Base-by-base conservation (phyloP, 2,888 invertebrate genomes). In the Xiphydria camelus region DNA sequence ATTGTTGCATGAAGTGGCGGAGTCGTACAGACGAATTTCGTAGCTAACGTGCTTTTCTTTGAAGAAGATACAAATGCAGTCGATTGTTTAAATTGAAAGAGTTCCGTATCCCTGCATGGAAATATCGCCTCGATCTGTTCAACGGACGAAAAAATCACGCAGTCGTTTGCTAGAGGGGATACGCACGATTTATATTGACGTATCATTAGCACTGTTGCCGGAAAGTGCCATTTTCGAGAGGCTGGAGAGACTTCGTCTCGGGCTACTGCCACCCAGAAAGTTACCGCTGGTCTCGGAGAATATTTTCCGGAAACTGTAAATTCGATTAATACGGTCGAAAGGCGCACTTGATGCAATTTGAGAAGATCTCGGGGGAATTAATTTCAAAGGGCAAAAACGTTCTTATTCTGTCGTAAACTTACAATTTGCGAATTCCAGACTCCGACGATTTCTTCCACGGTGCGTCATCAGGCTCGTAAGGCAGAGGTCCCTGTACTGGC, bases 401-500 rank as follows among this genome's bases (percentile, higher is more conserved):
- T 25, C 36, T 38, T 12, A 25, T 14, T 3, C 21, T n/a, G n/a
- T n/a, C n/a, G n/a, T n/a, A n/a, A n/a, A 84, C 89, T 85, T 81
- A 93, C 93, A 93, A 91, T 83, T 90, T 91, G 69, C 92, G 83
- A 66, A 93, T 92, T 31, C 93, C 92, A 52, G 92, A 91, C 77
- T 92, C 89, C 22, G 86, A 81, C 44, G 77, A 66, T 66, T 83
- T 85, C 75, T 92, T 92, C 90, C 94, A 94, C 0, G 95, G 95
- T 46, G 97, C 97, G 78, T 98, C 97, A 66, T 94, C 94, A 0
- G 98, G 98, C 76, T 98, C 98, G 41, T 88, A 89, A 18, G 97
- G 97, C 62, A 98, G 80, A 1, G 98, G 98, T 3, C 98, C 98
- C 76, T 98, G 95, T 1, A 98, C 97, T 1, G 94, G 92, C 9